Evolutionary conservation across 2,888 invertebrate genomes (phyloP), one percentile per base, ranked within the genome.

Genomic region (Branchellion lobata): DNA sequence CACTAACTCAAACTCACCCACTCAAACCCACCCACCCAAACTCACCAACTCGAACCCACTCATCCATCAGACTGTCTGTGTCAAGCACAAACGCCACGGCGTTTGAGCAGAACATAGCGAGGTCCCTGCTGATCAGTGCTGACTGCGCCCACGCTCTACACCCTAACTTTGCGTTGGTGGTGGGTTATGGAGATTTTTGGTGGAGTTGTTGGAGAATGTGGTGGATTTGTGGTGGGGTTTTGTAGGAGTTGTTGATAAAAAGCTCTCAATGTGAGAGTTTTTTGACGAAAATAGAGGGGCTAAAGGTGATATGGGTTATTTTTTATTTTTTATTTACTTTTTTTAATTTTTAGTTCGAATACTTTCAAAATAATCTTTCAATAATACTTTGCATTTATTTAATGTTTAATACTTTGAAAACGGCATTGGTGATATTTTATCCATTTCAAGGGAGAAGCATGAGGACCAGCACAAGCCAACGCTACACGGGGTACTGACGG

Each of bases 121-220:
- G 87, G 82, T 89, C 89, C 8, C 86, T 87, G 81, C 85, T 90
- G 85, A 85, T 87, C 82, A 86, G 86, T 82, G 87, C 86, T 40
- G 88, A 88, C 82, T 88, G 88, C 84, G 88, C 88, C 21, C 88
- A 88, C 83, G 88, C 86, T 0, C 80, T 88, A 14, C 89, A 90
- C 84, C 90, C 90, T 0, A 90, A 90, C 83, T 90, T 88, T 82
- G 81, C 85, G 85, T 87, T 81, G 82, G 84, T 83, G 21, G 3
- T 71, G 31, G 40, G 40, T 40, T 40, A 8, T 40, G 40, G 40
- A 40, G 40, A 40, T 5, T 5, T 8, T 40, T 40, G 40, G 14
- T 40, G 40, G 40, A 5, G 5, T 40, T 40, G 40, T 40, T 5
- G 40, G 40, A 40, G 14, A 40, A n/a, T n/a, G n/a, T n/a, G 40